phyloP scores from a whole-genome alignment of 2,888 invertebrate species.

The Serripes groenlandicus region DNA sequence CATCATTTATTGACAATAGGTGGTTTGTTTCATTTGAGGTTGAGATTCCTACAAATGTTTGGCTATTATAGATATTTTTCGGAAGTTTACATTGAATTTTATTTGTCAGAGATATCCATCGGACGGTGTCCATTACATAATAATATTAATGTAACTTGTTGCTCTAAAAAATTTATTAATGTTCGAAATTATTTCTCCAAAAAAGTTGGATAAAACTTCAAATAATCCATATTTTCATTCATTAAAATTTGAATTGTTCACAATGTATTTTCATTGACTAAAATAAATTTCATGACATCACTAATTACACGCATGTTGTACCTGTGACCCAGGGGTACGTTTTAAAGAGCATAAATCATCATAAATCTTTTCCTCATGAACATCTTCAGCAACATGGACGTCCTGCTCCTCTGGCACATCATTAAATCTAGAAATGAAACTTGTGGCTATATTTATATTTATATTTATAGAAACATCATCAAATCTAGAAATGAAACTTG shows the following conservation, averaged over 20 bases:
- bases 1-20: no score
- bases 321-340: constrained; percentile 72
- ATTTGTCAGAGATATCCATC: no score
- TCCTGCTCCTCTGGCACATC: constrained; percentile 74
- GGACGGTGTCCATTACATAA: no score
- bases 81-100: no score
- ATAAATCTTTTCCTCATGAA: constrained; percentile 90
- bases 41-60: no score
- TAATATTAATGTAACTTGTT: no score
- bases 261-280: background rate
- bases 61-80: no score
- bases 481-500: constrained; percentile 52
- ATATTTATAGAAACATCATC: constrained; percentile 71
- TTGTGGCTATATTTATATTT: background rate
- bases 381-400: constrained; percentile 67
- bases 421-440: constrained; percentile 57
- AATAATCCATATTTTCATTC: no score
- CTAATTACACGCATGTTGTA: constrained; percentile 45
- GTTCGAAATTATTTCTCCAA: no score
- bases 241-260: background rate
- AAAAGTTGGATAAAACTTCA: background rate
- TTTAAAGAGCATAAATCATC: constrained; percentile 90
- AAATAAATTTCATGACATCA: constrained; percentile 7
- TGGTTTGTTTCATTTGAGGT: no score
- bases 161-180: no score